Percentiles rank a stretch among this genome's conserved stretches.
phyloP scores from a whole-genome alignment of 1,140 invertebrate genomes.

The Araneus ventricosus region DNA sequence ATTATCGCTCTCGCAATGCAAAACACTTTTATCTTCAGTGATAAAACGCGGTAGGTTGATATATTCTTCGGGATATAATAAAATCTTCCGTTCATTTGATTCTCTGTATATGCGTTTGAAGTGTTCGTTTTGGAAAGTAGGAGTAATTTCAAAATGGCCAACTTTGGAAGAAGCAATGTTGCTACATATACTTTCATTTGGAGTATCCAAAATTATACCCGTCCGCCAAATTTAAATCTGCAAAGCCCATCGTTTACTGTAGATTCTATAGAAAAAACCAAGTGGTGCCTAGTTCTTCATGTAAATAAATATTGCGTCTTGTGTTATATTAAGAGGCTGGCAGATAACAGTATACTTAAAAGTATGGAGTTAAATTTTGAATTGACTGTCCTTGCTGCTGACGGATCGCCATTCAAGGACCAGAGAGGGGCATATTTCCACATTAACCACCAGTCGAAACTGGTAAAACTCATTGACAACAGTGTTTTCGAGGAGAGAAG shows the following conservation, averaged over 20 bases:
- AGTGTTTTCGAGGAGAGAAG: not conserved
- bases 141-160: too few species aligned
- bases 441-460: not conserved
- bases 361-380: not conserved
- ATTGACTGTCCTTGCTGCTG: not conserved
- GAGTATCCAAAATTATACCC: not conserved
- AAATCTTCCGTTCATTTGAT: too few species aligned
- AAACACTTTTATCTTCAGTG: too few species aligned
- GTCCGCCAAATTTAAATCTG: not conserved
- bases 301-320: not conserved
- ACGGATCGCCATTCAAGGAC: not conserved
- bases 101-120: too few species aligned
- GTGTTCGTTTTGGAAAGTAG: too few species aligned
- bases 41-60: too few species aligned
- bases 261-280: not conserved
- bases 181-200: not conserved
- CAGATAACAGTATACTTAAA: not conserved
- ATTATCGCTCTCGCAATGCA: too few species aligned
- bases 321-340: not conserved
- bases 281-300: not conserved
- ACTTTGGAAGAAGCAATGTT: too few species aligned
- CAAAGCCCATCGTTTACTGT: not conserved
- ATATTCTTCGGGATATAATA: too few species aligned
- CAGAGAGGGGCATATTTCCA: not conserved
- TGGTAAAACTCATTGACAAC: not conserved